phyloP scores from a whole-genome alignment of 2,113 vertebrate genomes.

The Aythya baeri region DNA sequence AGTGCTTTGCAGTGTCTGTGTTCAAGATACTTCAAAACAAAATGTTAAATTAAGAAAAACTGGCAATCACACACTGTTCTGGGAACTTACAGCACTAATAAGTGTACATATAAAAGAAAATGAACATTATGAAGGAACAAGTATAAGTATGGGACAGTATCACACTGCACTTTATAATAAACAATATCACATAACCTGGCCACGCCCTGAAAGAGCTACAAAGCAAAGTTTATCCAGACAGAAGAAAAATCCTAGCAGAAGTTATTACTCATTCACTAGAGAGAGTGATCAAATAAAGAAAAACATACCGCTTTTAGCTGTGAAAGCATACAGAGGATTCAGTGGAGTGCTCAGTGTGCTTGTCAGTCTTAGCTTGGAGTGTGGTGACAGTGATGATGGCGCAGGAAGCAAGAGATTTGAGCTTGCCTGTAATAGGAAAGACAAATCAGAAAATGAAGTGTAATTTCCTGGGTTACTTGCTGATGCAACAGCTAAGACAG shows the following conservation, averaged over 20 bases:
- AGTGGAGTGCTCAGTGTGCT: slow-evolving; percentile 69
- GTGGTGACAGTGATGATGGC: slow-evolving; percentile 82
- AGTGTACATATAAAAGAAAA: neutral
- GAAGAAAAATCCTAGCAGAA: neutral
- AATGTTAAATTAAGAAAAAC: slow-evolving; percentile 1
- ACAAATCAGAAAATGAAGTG: slow-evolving; percentile 70
- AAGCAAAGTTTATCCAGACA: neutral
- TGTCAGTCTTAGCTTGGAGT: slow-evolving; percentile 80
- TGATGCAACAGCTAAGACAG: slow-evolving; percentile 66
- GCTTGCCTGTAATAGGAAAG: slow-evolving; percentile 82
- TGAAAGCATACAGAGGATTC: slow-evolving; percentile 74
- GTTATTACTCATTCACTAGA: neutral
- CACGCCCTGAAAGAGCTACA: neutral
- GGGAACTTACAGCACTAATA: neutral
- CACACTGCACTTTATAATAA: neutral
- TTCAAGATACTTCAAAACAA: neutral
- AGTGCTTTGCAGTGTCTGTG: neutral
- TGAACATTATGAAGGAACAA: neutral
- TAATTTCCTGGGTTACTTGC: slow-evolving; percentile 75
- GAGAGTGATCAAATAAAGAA: neutral
- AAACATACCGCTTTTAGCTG: slow-evolving; percentile 79
- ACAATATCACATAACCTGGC: neutral
- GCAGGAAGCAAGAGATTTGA: slow-evolving; percentile 82
- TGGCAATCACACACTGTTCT: neutral
- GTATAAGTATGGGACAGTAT: neutral